Conservation (phyloP, 1,140 invertebrate species). For the Odontomachus brunneus region DNA sequence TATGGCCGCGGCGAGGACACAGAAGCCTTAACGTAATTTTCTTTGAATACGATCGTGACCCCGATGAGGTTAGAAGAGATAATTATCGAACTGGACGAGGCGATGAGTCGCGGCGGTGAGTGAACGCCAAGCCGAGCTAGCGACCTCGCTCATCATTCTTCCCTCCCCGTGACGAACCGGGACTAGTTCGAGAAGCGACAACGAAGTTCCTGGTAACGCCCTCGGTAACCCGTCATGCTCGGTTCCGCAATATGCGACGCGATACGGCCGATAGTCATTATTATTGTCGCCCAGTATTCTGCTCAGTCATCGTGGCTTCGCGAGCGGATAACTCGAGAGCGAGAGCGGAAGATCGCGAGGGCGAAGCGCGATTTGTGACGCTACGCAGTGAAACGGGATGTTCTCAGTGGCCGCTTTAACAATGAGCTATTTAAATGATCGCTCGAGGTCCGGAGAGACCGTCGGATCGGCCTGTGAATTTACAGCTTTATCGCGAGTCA, state of each 20-base stretch:
- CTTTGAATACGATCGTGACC: neutral
- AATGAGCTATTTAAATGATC: neutral
- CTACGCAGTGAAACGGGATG: conserved; percentile 12
- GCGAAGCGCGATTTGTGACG: conserved; percentile 37
- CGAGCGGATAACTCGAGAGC: neutral
- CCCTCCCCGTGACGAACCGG: conserved; percentile 42
- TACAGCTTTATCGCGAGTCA: no score
- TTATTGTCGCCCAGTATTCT: conserved; percentile 47
- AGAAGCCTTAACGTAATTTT: neutral
- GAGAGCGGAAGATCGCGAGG: conserved; percentile 37
- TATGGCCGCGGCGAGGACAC: no score
- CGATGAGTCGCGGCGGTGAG: neutral
- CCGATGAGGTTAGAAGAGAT: conserved; percentile 10
- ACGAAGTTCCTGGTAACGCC: conserved; percentile 52
- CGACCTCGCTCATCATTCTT: conserved; percentile 46
- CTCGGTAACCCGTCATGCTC: conserved; percentile 25
- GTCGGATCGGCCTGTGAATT: no score
- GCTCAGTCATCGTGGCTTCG: conserved; percentile 44
- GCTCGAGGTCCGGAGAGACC: neutral
- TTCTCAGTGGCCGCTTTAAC: neutral
- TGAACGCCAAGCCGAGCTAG: neutral
- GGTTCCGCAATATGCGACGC: conserved; percentile 24
- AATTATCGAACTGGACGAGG: conserved; percentile 25
- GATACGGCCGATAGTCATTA: conserved; percentile 54
- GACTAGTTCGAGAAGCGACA: conserved; percentile 44